Percentiles rank a stretch among this genome's conserved stretches.
phyloP scores from a whole-genome alignment of 2,113 vertebrate genomes.

The Pseudorectes ferrugineus region DNA sequence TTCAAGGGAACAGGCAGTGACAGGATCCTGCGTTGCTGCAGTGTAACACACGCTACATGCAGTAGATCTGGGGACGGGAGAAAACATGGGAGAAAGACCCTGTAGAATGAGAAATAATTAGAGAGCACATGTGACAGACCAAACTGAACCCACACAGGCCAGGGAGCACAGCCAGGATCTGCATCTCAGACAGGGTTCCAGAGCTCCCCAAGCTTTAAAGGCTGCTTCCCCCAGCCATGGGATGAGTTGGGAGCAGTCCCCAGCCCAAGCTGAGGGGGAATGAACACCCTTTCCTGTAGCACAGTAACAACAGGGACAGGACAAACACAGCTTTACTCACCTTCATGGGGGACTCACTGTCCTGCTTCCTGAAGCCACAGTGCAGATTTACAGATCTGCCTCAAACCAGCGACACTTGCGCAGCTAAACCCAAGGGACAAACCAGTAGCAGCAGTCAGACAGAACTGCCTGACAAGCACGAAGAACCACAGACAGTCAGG shows the following conservation, averaged over 20 bases:
- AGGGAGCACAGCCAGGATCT: background rate
- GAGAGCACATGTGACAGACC: accelerated
- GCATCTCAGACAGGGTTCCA: background rate
- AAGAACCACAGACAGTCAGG: background rate
- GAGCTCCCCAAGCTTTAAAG: background rate
- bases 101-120: background rate
- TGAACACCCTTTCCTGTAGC: accelerated
- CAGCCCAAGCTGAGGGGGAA: background rate
- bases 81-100: background rate
- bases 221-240: background rate
- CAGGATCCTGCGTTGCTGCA: background rate
- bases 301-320: background rate
- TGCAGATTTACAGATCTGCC: background rate
- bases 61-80: accelerated
- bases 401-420: background rate
- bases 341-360: background rate
- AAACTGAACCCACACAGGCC: background rate
- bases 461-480: background rate
- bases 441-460: background rate
- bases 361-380: background rate
- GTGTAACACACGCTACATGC: accelerated
- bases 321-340: background rate
- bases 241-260: background rate
- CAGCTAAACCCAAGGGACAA: background rate
- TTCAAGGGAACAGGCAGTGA: background rate